Evolutionary conservation across 2,888 invertebrate genomes (phyloP), one percentile per base, ranked within the genome.

Genomic region (Tetheella fluctuosa): DNA sequence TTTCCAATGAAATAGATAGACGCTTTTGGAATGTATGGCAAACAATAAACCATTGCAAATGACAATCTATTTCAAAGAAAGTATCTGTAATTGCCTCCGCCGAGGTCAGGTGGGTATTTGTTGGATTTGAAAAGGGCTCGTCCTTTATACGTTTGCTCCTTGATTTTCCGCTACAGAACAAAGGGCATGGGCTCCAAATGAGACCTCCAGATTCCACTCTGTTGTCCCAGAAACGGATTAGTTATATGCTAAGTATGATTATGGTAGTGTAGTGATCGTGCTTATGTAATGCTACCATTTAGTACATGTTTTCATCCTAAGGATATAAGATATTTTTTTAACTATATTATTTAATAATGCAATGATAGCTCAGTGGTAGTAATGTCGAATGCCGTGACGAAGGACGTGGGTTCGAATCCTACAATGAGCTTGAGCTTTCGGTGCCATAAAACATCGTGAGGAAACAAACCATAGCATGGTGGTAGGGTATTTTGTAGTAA

Each of bases 141-240:
- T 63, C 74, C 79, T 81, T 84, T 85, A 82, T 83, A 75, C 71
- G 69, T 66, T 63, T 70, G 69, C 77, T 81, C 78, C 80, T 81
- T 85, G 82, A 86, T 85, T 86, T 86, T 84, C 84, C 82, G 79
- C 74, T 63, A 58, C 68, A 76, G 84, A 88, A 89, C 87, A 89
- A 90, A 86, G 82, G 78, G 68, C 63, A 69, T 66, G 68, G 67
- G 64, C 63, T 72, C 68, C 78, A 80, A 87, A 86, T 81, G 79
- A 81, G 81, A 78, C 76, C 75, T 77, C 74, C 69, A 74, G 74
- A 75, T 77, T 61, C 63, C 59, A 61, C 61, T 61, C 58, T 62
- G 42, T 56, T 62, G 55, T 62, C 61, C 59, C 59, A 59, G 56
- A 61, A 61, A 59, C 64, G 59, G 64, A 58, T 55, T 55, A 28